Conservation (phyloP, 1,140 invertebrate species). For the Solen grandis region DNA sequence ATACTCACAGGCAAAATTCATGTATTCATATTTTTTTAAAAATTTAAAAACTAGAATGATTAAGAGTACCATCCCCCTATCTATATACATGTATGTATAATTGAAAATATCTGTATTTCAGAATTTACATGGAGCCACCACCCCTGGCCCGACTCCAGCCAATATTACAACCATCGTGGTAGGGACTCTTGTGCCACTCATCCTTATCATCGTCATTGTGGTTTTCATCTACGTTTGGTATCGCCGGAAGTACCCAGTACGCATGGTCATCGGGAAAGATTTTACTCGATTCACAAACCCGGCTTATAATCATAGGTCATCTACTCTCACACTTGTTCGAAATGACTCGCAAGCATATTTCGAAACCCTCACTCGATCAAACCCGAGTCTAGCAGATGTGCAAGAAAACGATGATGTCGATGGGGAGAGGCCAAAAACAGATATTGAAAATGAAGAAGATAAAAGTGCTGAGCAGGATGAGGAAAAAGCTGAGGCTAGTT, state of each 20-base stretch:
- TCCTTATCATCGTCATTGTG: slow-evolving; percentile 36
- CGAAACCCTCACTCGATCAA: neutral
- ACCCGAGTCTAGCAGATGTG: neutral
- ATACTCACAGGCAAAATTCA: no score
- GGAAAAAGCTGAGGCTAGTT: no score
- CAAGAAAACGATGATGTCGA: slow-evolving; percentile 4
- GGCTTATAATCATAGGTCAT: slow-evolving; percentile 66
- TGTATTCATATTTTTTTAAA: no score
- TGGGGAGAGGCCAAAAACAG: neutral
- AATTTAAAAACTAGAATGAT: no score
- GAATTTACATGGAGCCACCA: slow-evolving; percentile 5
- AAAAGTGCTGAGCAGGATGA: neutral
- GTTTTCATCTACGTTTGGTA: slow-evolving; percentile 67
- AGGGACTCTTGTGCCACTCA: slow-evolving; percentile 58
- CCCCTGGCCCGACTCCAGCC: neutral
- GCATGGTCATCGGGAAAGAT: slow-evolving; percentile 77
- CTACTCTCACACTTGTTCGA: slow-evolving; percentile 57
- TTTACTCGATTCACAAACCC: slow-evolving; percentile 80
- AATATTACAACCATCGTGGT: slow-evolving; percentile 53
- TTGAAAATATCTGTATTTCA: no score
- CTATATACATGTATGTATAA: neutral
- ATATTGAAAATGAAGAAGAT: neutral
- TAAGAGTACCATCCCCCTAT: no score
- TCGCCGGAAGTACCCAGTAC: slow-evolving; percentile 76
- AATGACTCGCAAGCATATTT: slow-evolving; percentile 51